These are phyloP conservation scores for Eurystomus gularis DNA, from an alignment of 2,113 vertebrate species.

Conservation along the genomic window DNA sequence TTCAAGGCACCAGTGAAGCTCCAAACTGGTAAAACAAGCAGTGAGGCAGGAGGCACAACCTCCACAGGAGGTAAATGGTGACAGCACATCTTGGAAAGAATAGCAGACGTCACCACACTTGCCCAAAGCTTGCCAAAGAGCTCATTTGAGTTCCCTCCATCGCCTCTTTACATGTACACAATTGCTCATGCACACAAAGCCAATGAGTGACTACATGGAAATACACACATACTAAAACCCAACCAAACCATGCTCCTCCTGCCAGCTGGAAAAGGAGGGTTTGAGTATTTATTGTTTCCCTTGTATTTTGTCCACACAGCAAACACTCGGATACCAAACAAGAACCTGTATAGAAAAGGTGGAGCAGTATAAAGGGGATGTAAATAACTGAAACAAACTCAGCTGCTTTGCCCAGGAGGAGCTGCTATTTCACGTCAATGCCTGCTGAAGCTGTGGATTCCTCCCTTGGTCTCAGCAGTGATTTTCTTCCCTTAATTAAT, in stretches of 20 bases:
- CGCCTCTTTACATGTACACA: accelerated
- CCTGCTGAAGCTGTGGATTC: background rate
- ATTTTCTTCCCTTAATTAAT: constrained; percentile 67
- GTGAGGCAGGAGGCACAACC: background rate
- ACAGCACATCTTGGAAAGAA: background rate
- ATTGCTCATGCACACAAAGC: background rate
- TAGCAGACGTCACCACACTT: background rate
- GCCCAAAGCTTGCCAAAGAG: background rate
- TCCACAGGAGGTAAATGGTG: background rate
- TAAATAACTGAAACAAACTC: background rate
- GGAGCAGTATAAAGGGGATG: background rate
- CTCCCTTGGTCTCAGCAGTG: constrained; percentile 40
- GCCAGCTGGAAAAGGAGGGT: background rate
- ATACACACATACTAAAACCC: background rate
- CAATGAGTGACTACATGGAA: accelerated
- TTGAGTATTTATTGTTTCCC: background rate
- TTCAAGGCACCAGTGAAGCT: accelerated
- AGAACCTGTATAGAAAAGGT: background rate
- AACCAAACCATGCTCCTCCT: background rate
- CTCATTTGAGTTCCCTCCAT: background rate
- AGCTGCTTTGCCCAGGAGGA: background rate
- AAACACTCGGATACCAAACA: background rate
- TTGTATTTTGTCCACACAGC: background rate
- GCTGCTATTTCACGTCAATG: background rate
- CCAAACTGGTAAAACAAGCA: background rate